Conservation (phyloP, 1,140 invertebrate species). For the Solen grandis region DNA sequence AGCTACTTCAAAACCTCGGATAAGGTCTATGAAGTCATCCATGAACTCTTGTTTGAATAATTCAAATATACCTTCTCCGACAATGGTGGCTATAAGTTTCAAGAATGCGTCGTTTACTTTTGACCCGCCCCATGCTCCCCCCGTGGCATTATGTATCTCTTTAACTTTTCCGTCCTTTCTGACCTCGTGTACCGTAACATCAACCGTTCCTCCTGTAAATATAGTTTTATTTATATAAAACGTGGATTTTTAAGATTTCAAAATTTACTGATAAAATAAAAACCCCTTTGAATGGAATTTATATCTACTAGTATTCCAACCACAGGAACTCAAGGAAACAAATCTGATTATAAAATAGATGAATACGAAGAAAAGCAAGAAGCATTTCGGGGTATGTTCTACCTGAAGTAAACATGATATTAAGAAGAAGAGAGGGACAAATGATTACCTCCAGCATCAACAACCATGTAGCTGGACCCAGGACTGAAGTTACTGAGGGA, state of each 20-base stretch:
- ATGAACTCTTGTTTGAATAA: constrained; percentile 27
- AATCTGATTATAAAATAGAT: no score
- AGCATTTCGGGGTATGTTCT: no score
- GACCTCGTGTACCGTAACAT: constrained; percentile 58
- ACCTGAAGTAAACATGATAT: no score
- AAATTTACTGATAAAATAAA: no score
- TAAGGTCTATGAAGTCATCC: constrained; percentile 27
- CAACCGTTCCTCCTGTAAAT: constrained; percentile 57
- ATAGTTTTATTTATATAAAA: no score
- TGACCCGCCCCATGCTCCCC: constrained; percentile 56
- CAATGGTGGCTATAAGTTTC: constrained; percentile 17
- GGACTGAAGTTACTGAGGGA: constrained; percentile 14
- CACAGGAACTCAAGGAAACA: no score
- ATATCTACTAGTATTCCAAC: no score
- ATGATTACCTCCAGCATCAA: constrained; percentile 45
- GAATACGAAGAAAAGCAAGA: no score
- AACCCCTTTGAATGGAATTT: no score
- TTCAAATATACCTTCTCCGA: constrained; percentile 12
- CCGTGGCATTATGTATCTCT: constrained; percentile 52
- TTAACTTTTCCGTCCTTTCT: constrained; percentile 9
- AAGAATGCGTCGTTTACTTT: constrained; percentile 49
- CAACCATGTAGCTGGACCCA: constrained; percentile 37
- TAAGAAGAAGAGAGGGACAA: no score
- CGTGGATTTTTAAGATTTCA: no score
- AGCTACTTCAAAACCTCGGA: constrained; percentile 43